Base-by-base conservation (phyloP, 2,888 invertebrate species). In the Acronicta alni region DNA sequence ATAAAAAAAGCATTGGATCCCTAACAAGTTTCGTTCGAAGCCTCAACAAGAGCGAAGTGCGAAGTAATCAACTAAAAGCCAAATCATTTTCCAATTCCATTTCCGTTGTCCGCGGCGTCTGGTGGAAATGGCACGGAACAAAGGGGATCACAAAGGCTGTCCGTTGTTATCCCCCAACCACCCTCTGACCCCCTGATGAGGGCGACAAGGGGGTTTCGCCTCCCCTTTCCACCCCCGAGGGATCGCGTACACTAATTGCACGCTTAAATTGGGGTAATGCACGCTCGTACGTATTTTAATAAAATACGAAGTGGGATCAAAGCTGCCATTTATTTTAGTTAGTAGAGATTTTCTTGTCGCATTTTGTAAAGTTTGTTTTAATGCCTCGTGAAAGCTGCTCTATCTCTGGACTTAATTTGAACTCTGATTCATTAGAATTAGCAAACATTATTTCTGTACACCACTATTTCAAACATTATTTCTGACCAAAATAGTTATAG, bases 31-130 rank as follows among this genome's bases (percentile, higher is more conserved):
- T 26, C 45, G 32, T 17, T 16, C 46, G n/a, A 41, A 54, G 67
- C 39, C 20, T 54, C 48, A 65, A 71, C 75, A 68, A 60, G 53
- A 67, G 46, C 41, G 41, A 75, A 75, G 75, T 74, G 77, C 55
- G 57, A 73, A 32, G 84, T 91, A 93, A 93, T 93, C 92, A 92
- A 83, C 93, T 93, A 93, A 93, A 93, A 93, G 93, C 90, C 82
- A 87, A 92, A 91, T 90, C 87, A 91, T 91, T 93, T 93, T 91
- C 91, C 90, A 92, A 92, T 92, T 88, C 88, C 89, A 92, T 93
- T 91, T 91, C 91, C 91, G 88, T 79, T 84, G 88, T 83, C 84
- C 84, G 82, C 76, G 75, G 80, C 77, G 78, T 77, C 77, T 75
- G 71, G 72, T 85, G 89, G 87, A 89, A 89, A 89, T 86, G 83